Base-by-base conservation (phyloP, 2,888 invertebrate species). In the Chesias legatella region DNA sequence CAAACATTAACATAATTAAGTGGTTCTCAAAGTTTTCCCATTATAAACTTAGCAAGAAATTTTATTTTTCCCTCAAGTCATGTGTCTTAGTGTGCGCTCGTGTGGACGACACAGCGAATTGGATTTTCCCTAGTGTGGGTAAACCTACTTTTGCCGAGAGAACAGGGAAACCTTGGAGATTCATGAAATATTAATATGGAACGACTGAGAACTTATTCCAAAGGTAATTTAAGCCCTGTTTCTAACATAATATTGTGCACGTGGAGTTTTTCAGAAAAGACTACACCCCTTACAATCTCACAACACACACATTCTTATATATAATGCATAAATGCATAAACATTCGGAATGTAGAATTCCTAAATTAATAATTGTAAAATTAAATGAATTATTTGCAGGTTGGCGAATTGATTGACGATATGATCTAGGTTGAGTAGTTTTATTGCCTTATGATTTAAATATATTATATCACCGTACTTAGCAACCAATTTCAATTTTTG, bases 1-100 rank as follows among this genome's bases (percentile, higher is more conserved):
- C 81, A 82, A 86, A 88, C 88, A 88, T 88, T 88, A 88, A 88
- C 88, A 88, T 88, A 88, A 88, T 88, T 88, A 88, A 88, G 88
- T 88, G 88, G 88, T 85, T 88, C 86, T 85, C 85, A 85, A 88
- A 88, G 86, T 88, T 88, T 88, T 88, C 88, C 88, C 88, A 88
- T 88, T 88, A 88, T 86, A 86, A 88, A 88, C 88, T 88, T 88
- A 86, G 86, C 81, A 84, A 88, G 86, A 86, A 88, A 86, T 88
- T 88, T 88, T 88, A 88, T 88, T 88, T 88, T 88, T 86, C 88
- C 88, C 88, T 85, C 86, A 85, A 86, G 88, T 86, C 84, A 84
- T 64, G 67, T 74, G 75, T 68, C 60, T 51, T 57, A 71, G 88
- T 88, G 88, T 85, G 86, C 79, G 82, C 63, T 71, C 71, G 79